Evolutionary conservation across 2,797 vertebrate genomes (phyloP).

Genomic region (Notoglanidium macrostoma): DNA sequence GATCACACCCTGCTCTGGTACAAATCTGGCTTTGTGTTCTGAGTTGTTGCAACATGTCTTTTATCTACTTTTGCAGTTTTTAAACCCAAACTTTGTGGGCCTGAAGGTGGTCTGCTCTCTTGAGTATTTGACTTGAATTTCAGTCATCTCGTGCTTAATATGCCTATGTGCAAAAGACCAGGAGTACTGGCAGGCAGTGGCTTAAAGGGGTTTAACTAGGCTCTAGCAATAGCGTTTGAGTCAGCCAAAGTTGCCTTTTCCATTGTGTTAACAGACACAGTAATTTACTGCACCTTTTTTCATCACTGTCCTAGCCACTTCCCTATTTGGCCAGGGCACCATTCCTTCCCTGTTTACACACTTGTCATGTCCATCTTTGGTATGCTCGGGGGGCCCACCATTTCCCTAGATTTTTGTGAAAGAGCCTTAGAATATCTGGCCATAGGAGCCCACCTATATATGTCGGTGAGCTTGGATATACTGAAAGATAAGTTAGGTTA

Average conservation of each 20-base stretch:
- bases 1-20: neutral
- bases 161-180: neutral
- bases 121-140: neutral
- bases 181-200: neutral
- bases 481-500: neutral
- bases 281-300: neutral
- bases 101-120: neutral
- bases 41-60: neutral
- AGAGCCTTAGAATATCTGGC: neutral
- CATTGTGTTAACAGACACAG: constrained; percentile 9
- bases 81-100: neutral
- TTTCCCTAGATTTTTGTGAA: neutral
- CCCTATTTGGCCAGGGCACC: neutral
- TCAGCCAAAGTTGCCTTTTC: neutral
- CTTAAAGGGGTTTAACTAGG: neutral
- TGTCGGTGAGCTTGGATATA: neutral
- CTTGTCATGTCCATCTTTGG: constrained; percentile 7
- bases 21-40: neutral
- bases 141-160: neutral
- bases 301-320: neutral
- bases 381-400: neutral
- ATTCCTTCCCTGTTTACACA: constrained; percentile 4
- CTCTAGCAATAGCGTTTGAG: neutral
- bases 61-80: neutral
- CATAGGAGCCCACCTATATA: neutral